Evolutionary conservation across 2,888 invertebrate species (phyloP).

Genomic region (Pterostichus niger): DNA sequence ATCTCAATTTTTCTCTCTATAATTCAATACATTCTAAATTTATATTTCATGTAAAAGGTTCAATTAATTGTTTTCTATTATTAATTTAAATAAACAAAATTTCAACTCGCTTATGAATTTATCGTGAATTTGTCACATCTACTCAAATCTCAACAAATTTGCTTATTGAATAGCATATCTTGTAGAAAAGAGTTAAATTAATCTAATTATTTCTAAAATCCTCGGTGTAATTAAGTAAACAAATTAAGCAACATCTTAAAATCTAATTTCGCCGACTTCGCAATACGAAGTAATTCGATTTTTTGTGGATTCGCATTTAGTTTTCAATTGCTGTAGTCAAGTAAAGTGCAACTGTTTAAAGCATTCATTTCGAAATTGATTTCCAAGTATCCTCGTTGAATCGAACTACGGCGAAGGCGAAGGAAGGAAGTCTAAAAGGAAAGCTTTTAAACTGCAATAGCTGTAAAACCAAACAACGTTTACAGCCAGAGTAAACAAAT

Average conservation of each 20-base stretch:
- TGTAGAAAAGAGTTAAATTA: too few relatives aligned
- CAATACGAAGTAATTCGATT: neutral
- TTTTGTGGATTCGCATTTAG: slow-evolving; percentile 12
- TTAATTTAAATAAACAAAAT: too few relatives aligned
- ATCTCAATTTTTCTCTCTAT: too few relatives aligned
- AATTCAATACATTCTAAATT: too few relatives aligned
- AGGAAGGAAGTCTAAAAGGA: slow-evolving; percentile 24
- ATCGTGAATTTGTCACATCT: too few relatives aligned
- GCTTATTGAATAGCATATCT: too few relatives aligned
- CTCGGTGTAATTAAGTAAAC: neutral
- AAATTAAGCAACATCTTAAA: neutral
- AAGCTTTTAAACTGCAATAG: slow-evolving; percentile 36
- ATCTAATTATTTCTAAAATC: too few relatives aligned
- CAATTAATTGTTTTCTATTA: too few relatives aligned
- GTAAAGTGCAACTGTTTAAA: slow-evolving; percentile 52
- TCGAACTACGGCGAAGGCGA: neutral
- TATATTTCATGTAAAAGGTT: too few relatives aligned
- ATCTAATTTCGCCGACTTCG: slow-evolving; percentile 14
- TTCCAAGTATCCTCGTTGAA: slow-evolving; percentile 33
- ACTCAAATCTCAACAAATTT: too few relatives aligned
- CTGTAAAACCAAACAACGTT: slow-evolving; percentile 34
- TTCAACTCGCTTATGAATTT: too few relatives aligned
- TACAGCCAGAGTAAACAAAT: slow-evolving; percentile 6
- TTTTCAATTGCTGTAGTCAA: slow-evolving; percentile 20
- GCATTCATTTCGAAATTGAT: slow-evolving; percentile 44